Evolutionary conservation across 2,113 vertebrate species (phyloP).

Genomic region (Macquaria australasica): DNA sequence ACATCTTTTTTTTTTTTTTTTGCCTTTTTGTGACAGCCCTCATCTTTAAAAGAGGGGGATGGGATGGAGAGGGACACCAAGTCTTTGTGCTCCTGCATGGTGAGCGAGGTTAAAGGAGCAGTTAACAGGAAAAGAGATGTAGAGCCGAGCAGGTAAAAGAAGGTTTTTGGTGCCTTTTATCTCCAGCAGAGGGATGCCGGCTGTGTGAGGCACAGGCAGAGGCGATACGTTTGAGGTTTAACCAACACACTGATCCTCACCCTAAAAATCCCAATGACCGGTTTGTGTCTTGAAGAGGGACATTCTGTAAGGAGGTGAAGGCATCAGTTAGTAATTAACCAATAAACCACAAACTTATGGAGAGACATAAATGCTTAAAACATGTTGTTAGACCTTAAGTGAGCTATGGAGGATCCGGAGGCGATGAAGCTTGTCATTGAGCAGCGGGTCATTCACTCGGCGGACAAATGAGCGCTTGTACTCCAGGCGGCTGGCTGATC

Average conservation of each 20-base stretch:
- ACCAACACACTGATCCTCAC: conserved; percentile 66
- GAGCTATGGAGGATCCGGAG: conserved; percentile 96
- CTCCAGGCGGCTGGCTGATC: conserved; percentile 92
- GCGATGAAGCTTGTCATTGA: conserved; percentile 98
- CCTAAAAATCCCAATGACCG: conserved; percentile 91
- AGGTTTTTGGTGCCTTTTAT: conserved; percentile 58
- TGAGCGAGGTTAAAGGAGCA: conserved; percentile 20
- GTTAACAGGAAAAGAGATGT: conserved; percentile 10
- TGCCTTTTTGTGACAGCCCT: conserved; percentile 48
- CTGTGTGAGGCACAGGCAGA: conserved; percentile 61
- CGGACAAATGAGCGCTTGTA: conserved; percentile 97
- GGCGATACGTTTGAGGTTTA: conserved; percentile 15
- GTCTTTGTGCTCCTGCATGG: conserved; percentile 40
- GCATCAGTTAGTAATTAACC: neutral
- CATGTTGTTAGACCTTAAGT: conserved; percentile 89
- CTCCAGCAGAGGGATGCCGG: conserved; percentile 41
- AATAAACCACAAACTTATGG: neutral
- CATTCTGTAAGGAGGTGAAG: conserved; percentile 87
- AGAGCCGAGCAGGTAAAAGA: conserved; percentile 38
- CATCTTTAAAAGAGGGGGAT: conserved; percentile 29
- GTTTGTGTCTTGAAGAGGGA: conserved; percentile 91
- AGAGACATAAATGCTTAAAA: neutral
- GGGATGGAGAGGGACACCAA: conserved; percentile 17
- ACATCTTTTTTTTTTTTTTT: conserved; percentile 14
- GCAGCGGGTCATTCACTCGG: conserved; percentile 93